Evolutionary conservation across 2,113 vertebrate genomes (phyloP).

Genomic region (Myrmophylax atrothorax): DNA sequence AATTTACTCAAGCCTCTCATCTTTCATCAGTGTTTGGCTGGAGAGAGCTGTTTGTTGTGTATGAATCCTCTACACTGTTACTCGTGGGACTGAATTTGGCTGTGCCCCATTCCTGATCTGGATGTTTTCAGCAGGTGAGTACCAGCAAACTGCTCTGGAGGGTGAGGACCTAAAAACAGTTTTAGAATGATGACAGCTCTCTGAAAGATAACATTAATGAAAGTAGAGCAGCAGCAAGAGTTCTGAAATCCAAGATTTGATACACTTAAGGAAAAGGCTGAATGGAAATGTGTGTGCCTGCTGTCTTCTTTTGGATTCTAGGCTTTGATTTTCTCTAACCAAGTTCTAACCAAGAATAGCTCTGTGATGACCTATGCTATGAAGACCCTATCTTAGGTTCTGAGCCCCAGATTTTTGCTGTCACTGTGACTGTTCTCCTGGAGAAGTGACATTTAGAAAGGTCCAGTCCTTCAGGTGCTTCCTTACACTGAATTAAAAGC

Average conservation of each 20-base stretch:
- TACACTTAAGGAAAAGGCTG: not conserved
- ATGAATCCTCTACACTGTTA: rapidly evolving
- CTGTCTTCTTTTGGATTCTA: not conserved
- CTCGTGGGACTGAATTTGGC: rapidly evolving
- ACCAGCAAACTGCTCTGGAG: not conserved
- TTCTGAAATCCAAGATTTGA: not conserved
- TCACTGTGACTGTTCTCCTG: not conserved
- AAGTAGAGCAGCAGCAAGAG: not conserved
- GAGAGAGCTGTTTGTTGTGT: not conserved
- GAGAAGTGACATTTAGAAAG: not conserved
- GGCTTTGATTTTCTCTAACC: not conserved
- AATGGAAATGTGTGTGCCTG: not conserved
- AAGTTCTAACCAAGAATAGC: not conserved
- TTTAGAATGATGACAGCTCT: not conserved
- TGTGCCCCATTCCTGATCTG: not conserved
- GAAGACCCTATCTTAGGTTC: not conserved
- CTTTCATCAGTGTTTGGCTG: not conserved
- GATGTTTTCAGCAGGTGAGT: not conserved
- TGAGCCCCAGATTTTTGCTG: not conserved
- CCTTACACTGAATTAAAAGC: not conserved
- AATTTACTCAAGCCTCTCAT: rapidly evolving
- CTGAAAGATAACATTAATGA: not conserved
- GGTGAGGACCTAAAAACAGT: not conserved
- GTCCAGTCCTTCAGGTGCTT: not conserved
- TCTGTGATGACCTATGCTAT: not conserved